Conservation (phyloP, 2,888 invertebrate genomes). For the Blastobasis lacticolella region DNA sequence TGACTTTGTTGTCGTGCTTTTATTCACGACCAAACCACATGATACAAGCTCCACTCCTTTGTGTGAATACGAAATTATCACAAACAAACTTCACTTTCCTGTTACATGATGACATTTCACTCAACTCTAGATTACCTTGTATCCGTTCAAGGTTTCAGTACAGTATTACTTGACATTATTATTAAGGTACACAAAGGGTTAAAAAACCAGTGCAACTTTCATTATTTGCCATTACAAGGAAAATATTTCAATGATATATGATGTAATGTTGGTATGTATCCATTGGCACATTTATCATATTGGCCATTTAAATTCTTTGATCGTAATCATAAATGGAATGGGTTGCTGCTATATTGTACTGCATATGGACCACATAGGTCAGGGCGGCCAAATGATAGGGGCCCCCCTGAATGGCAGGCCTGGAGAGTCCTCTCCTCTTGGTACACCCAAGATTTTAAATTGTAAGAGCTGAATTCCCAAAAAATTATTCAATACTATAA, state of each 20-base stretch:
- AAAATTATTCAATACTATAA: too few relatives aligned
- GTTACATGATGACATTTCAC: constrained; percentile 66
- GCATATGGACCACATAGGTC: too few relatives aligned
- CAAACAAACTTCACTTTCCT: constrained; percentile 41
- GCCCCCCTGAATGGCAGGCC: too few relatives aligned
- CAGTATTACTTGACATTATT: constrained; percentile 67
- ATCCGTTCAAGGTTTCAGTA: constrained; percentile 48
- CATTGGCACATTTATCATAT: neutral
- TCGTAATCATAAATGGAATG: neutral
- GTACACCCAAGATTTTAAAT: too few relatives aligned
- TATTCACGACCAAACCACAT: constrained; percentile 46
- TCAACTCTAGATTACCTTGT: constrained; percentile 63
- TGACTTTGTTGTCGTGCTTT: constrained; percentile 55
- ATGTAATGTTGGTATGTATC: neutral
- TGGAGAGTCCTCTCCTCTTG: too few relatives aligned
- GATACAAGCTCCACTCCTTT: constrained; percentile 45
- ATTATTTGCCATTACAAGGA: constrained; percentile 34
- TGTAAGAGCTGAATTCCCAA: too few relatives aligned
- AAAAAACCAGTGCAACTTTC: constrained; percentile 43
- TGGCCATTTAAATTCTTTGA: neutral
- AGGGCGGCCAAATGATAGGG: too few relatives aligned
- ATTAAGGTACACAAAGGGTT: constrained; percentile 29
- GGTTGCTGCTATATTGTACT: too few relatives aligned
- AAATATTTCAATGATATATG: constrained; percentile 23
- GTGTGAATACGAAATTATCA: constrained; percentile 39